Conservation (phyloP, 2,888 invertebrate genomes). For the Mimumesa dahlbomi region DNA sequence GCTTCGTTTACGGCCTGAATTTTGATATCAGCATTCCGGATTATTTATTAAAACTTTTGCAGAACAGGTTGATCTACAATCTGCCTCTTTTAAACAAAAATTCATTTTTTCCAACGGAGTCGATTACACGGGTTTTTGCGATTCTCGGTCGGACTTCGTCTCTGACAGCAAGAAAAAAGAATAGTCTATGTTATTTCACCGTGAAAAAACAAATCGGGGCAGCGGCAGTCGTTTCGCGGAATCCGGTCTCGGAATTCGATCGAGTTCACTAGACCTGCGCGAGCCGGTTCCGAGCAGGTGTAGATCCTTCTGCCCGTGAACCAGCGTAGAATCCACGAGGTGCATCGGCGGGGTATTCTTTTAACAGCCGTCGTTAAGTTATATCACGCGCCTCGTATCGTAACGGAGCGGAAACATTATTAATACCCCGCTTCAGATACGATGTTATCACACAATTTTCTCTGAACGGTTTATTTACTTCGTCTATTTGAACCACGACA, state of each 20-base stretch:
- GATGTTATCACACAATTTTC: not conserved
- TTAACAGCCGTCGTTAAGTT: constrained; percentile 47
- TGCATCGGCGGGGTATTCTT: constrained; percentile 36
- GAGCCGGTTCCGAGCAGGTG: constrained; percentile 71
- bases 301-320: constrained; percentile 34
- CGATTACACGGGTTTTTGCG: not conserved
- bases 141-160: not conserved
- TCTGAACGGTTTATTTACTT: not conserved
- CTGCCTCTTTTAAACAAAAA: no score
- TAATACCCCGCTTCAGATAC: constrained; percentile 8
- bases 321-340: constrained; percentile 22
- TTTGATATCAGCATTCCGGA: no score
- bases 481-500: no score
- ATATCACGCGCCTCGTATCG: constrained; percentile 42
- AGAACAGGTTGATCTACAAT: no score
- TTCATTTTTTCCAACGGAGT: no score
- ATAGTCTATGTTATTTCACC: constrained; percentile 36
- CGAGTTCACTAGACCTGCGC: constrained; percentile 71
- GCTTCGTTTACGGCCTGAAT: no score
- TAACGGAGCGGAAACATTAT: constrained; percentile 30
- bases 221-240: constrained; percentile 66
- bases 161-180: not conserved
- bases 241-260: constrained; percentile 75
- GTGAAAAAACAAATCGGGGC: constrained; percentile 58
- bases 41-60: no score